phyloP scores from a whole-genome alignment of 2,797 vertebrate species.

The Sylvia borin region DNA sequence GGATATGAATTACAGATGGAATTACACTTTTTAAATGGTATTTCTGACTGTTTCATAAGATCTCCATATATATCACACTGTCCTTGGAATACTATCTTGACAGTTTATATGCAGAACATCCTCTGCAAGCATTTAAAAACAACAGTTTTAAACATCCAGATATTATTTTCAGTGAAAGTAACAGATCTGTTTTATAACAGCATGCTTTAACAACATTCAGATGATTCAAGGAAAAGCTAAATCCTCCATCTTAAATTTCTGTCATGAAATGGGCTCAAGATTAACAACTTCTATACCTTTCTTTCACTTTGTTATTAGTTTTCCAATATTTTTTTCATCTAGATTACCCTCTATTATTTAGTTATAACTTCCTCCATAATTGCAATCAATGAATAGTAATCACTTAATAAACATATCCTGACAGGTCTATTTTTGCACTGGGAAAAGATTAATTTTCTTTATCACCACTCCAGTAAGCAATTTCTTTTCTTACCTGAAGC shows the following conservation, averaged over 20 bases:
- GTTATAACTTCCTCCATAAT: conserved; percentile 73
- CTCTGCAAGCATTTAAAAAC: not conserved
- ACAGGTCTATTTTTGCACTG: conserved; percentile 74
- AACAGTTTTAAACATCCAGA: not conserved
- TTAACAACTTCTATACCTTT: not conserved
- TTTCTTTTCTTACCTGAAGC: conserved; percentile 65
- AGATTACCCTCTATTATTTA: conserved; percentile 65
- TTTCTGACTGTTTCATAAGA: conserved; percentile 6
- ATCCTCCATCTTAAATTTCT: not conserved
- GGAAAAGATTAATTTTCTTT: conserved; percentile 77
- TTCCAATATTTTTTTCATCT: conserved; percentile 44
- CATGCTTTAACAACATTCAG: not conserved
- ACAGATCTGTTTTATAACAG: conserved; percentile 31
- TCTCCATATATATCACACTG: not conserved
- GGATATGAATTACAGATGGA: not conserved
- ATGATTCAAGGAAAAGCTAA: not conserved
- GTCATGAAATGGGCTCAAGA: conserved; percentile 27
- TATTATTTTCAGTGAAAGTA: not conserved
- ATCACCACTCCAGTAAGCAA: conserved; percentile 67
- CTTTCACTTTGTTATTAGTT: conserved; percentile 60
- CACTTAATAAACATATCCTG: conserved; percentile 75
- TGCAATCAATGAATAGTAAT: conserved; percentile 74
- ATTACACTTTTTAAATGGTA: not conserved
- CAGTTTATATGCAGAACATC: not conserved
- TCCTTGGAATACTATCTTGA: not conserved